Evolutionary conservation across 2,888 invertebrate genomes (phyloP), one percentile per base, ranked within the genome.

Genomic region (Cecidostiba fungosa): DNA sequence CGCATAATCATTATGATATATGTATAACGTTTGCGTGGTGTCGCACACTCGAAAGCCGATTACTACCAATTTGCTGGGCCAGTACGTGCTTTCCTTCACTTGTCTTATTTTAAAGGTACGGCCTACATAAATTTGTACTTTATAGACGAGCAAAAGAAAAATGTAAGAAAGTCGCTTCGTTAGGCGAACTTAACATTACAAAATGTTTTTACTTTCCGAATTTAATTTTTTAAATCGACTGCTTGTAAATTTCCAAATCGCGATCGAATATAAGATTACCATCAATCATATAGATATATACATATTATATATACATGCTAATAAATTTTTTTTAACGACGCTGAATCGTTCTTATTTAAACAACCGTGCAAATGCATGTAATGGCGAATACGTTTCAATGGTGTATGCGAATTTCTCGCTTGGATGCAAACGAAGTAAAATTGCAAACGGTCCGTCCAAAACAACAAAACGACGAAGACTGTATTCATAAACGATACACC

Each of bases 71-170:
- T 81, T 84, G 54, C 70, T 85, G 73, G 77, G 62, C 47, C 19
- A 84, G 73, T 77, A 77, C 47, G 79, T 79, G 81, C 74, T 82
- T 85, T 73, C 43, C 54, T 23, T 23, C 23, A 72, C 43, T 84
- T 50, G 85, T 87, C 82, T 84, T 82, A 29, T 76, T 84, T 82
- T 73, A 83, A 87, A 36, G 82, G 73, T 84, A 85, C 69, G 85
- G 87, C 84, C 84, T 87, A 82, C 76, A 26, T 78, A 43, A 84
- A 87, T 82, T 76, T 66, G 14, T 83, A 77, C n/a, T 85, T 83
- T 80, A 47, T 77, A 77, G 77, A 79, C 19, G 26, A 79, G 19
- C 77, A 79, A 12, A 39, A 72, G 19, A 79, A 69, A 19, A 59
- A 59, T 23, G 23, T 59, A 59, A 19, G 23, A 66, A 69, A 59